These are phyloP conservation scores for Apocheima hispidaria DNA, from an alignment of 2,888 invertebrate genomes.

Conservation along the genomic window DNA sequence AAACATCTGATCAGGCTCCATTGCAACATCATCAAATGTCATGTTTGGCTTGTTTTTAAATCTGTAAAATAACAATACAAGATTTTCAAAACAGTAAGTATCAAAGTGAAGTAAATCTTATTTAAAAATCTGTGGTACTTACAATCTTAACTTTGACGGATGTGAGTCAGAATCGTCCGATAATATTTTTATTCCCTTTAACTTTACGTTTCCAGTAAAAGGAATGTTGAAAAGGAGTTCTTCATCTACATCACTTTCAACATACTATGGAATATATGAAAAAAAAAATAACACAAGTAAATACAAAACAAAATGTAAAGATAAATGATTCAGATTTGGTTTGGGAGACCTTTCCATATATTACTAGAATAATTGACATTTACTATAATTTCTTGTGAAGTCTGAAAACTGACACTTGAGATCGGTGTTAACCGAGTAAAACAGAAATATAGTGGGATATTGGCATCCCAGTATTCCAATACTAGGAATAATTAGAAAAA, in stretches of 20 bases:
- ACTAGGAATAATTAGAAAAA: too few species aligned
- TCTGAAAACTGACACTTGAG: too few species aligned
- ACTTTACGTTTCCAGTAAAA: slow-evolving; percentile 97
- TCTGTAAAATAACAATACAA: slow-evolving; percentile 76
- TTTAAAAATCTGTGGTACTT: slow-evolving; percentile 67
- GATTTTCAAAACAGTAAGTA: not conserved
- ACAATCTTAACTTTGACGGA: slow-evolving; percentile 95
- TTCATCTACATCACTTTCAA: slow-evolving; percentile 98
- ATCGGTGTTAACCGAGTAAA: too few species aligned
- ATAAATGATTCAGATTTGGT: too few species aligned
- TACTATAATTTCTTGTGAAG: too few species aligned
- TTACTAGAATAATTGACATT: too few species aligned
- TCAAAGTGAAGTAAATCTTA: not conserved
- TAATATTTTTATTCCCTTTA: slow-evolving; percentile 96
- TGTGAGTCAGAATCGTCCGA: slow-evolving; percentile 96
- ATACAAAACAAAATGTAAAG: too few species aligned
- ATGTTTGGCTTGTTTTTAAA: slow-evolving; percentile 97
- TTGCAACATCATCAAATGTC: slow-evolving; percentile 95
- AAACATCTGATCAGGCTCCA: slow-evolving; percentile 94
- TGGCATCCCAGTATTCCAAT: too few species aligned
- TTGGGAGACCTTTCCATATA: too few species aligned
- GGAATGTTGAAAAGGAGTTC: slow-evolving; percentile 98
- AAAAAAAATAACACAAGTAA: not conserved
- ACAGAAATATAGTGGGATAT: too few species aligned
- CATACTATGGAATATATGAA: slow-evolving; percentile 87